phyloP scores from a whole-genome alignment of 35 echinoderm and acorn worm genomes.

The Ophiothrix spiculata region DNA sequence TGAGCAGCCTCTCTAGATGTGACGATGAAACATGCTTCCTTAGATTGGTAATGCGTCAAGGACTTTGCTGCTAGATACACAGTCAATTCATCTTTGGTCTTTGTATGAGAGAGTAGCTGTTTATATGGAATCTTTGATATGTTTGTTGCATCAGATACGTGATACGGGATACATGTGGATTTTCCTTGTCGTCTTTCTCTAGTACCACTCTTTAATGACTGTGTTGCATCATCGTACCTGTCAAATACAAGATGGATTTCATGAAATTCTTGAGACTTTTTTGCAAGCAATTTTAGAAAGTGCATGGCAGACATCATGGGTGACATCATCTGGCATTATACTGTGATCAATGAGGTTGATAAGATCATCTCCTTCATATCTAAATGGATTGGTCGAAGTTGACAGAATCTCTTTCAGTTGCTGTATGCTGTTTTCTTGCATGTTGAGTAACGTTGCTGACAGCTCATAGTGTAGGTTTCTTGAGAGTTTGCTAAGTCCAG shows the following conservation, averaged over 20 bases:
- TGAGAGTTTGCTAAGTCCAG: background rate
- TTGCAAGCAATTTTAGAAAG: no score
- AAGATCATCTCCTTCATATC: background rate
- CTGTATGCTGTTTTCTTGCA: background rate
- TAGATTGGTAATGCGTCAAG: background rate
- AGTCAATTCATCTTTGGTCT: constrained; percentile 11
- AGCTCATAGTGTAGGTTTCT: background rate
- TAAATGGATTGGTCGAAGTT: background rate
- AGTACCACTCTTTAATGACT: background rate
- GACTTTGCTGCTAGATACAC: constrained; percentile 17
- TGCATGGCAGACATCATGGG: background rate
- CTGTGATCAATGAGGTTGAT: background rate
- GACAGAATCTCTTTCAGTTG: background rate
- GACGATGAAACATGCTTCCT: background rate
- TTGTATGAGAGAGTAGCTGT: no score
- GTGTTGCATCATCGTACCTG: background rate
- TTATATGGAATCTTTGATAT: background rate
- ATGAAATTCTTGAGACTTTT: no score
- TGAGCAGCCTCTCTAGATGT: background rate
- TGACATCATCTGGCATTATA: background rate
- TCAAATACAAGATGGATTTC: background rate
- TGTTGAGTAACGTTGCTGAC: background rate
- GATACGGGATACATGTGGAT: background rate
- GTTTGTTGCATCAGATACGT: constrained; percentile 6
- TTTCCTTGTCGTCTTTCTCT: background rate